phyloP scores from a whole-genome alignment of 1,140 invertebrate genomes.

The Calliphora vicina region DNA sequence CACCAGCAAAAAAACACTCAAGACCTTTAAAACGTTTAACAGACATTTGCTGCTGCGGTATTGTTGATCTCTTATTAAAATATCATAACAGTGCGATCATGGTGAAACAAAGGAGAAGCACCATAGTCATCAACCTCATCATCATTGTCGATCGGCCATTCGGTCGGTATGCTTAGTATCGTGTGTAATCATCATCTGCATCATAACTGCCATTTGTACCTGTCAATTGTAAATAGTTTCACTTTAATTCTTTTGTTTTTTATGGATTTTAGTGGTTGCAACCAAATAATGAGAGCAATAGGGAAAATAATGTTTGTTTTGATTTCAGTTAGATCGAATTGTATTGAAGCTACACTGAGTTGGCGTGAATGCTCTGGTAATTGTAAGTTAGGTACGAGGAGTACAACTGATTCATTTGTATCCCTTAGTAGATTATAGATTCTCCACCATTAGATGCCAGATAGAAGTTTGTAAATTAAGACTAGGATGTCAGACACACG shows the following conservation, averaged over 20 bases:
- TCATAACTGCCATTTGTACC: constrained; percentile 49
- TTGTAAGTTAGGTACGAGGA: too few relatives aligned
- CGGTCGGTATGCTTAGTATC: background rate
- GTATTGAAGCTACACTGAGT: background rate
- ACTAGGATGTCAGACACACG: too few relatives aligned
- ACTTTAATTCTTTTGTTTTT: constrained; percentile 37
- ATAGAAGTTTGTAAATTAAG: too few relatives aligned
- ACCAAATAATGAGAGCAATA: background rate
- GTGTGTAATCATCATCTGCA: constrained; percentile 15
- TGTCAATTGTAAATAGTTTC: constrained; percentile 53
- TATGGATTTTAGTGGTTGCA: background rate
- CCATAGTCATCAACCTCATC: background rate
- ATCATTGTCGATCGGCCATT: too few relatives aligned
- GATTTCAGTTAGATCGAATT: background rate
- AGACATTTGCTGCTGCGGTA: constrained; percentile 29
- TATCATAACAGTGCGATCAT: constrained; percentile 57
- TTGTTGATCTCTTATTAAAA: constrained; percentile 56
- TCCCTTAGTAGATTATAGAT: too few relatives aligned
- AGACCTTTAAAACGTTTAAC: background rate
- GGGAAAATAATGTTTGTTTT: background rate
- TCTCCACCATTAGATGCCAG: too few relatives aligned
- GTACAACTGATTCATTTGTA: too few relatives aligned
- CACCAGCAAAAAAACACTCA: background rate
- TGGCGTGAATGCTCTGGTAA: too few relatives aligned
- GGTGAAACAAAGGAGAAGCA: background rate